Percentiles rank a stretch among this genome's conserved stretches.
These are phyloP conservation scores for Ditylenchus dipsaci DNA, from an alignment of 1,140 invertebrate genomes.

Conservation along the genomic window DNA sequence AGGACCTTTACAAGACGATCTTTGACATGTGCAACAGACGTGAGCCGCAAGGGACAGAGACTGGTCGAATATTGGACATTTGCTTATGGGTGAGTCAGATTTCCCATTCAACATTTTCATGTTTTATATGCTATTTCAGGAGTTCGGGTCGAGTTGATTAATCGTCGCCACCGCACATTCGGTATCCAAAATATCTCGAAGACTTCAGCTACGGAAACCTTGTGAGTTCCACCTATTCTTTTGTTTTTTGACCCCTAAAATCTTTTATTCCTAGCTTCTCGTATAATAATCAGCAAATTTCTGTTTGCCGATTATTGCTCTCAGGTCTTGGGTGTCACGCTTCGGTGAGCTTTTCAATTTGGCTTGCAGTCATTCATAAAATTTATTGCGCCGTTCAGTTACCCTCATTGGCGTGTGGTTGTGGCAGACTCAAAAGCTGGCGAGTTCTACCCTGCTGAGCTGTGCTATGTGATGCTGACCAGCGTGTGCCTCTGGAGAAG, in stretches of 20 bases:
- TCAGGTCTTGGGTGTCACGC: too few relatives aligned
- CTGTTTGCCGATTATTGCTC: neutral
- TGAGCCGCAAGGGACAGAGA: neutral
- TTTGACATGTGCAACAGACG: neutral
- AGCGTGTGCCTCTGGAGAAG: conserved; percentile 31
- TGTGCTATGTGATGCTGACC: conserved; percentile 31
- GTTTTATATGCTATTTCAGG: conserved; percentile 7
- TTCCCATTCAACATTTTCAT: neutral
- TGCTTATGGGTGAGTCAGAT: neutral
- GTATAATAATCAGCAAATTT: neutral
- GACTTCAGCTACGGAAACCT: conserved; percentile 9
- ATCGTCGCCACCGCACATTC: conserved; percentile 23
- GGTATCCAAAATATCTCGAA: conserved; percentile 25
- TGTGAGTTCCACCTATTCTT: too few relatives aligned
- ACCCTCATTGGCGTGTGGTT: conserved; percentile 27
- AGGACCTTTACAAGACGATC: conserved; percentile 9
- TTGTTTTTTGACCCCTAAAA: too few relatives aligned
- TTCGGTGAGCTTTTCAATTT: too few relatives aligned
- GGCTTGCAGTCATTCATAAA: too few relatives aligned
- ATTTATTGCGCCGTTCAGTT: conserved; percentile 6
- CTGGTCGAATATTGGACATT: neutral
- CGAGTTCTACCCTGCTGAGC: conserved; percentile 27
- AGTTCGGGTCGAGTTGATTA: conserved; percentile 26
- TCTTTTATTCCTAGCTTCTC: neutral
- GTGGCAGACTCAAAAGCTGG: conserved; percentile 16